Percentiles rank a stretch among this genome's conserved stretches.
Conservation (phyloP, 2,113 vertebrate species). For the Gavialis gangeticus region DNA sequence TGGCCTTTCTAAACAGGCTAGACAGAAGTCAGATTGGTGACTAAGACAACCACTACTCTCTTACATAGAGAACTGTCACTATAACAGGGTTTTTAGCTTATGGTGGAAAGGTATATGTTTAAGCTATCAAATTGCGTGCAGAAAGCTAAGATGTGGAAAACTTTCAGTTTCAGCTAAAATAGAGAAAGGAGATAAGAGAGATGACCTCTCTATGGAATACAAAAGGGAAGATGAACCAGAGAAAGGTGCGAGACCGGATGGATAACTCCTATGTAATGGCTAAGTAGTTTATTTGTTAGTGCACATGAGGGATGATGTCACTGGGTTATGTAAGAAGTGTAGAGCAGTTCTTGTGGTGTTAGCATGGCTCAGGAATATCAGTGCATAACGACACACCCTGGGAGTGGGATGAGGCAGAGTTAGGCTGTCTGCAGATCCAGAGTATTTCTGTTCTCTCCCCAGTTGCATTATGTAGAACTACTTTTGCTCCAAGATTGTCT, state of each 20-base stretch:
- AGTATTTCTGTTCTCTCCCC: neutral
- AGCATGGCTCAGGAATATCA: neutral
- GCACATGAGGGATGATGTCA: neutral
- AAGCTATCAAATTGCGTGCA: neutral
- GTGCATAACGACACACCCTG: neutral
- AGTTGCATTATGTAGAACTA: neutral
- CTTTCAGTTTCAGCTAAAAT: rapidly evolving
- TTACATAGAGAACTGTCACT: too few relatives aligned
- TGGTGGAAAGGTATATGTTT: neutral
- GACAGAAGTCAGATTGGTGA: too few relatives aligned
- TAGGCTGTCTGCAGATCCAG: neutral
- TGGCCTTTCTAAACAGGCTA: too few relatives aligned
- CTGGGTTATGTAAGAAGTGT: neutral
- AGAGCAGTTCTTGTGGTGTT: rapidly evolving
- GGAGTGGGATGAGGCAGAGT: neutral
- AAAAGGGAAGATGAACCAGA: neutral
- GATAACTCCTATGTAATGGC: neutral
- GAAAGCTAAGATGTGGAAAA: neutral
- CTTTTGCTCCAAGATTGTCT: neutral
- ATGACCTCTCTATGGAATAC: rapidly evolving
- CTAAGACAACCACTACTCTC: too few relatives aligned
- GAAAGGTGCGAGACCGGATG: neutral
- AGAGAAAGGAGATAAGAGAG: neutral
- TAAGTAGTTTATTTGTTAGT: neutral
- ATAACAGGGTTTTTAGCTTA: too few relatives aligned